Evolutionary conservation across 1,140 invertebrate genomes (phyloP).

Genomic region (Dendrolimus kikuchii): DNA sequence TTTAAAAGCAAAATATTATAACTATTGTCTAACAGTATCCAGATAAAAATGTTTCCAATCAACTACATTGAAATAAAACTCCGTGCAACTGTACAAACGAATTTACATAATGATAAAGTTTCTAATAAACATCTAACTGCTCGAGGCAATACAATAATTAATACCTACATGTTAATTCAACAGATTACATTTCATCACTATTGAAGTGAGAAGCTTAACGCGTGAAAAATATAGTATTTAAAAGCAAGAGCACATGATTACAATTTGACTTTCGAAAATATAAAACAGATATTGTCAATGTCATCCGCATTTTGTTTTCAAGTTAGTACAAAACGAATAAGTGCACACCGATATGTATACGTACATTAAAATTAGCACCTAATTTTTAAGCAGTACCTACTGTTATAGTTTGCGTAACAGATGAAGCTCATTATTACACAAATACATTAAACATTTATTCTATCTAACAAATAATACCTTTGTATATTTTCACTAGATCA

Average conservation of each 20-base stretch:
- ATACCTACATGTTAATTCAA: slow-evolving; percentile 16
- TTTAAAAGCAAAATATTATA: slow-evolving; percentile 51
- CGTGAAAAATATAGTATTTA: slow-evolving; percentile 12
- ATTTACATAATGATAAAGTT: slow-evolving; percentile 28
- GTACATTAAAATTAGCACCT: slow-evolving; percentile 57
- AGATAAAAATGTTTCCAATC: slow-evolving; percentile 32
- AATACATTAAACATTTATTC: slow-evolving; percentile 53
- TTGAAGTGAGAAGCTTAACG: slow-evolving; percentile 11
- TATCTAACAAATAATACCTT: slow-evolving; percentile 40
- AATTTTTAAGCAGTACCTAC: slow-evolving; percentile 60
- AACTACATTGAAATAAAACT: slow-evolving; percentile 35
- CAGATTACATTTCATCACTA: slow-evolving; percentile 7
- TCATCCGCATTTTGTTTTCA: slow-evolving; percentile 54
- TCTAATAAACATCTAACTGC: slow-evolving; percentile 21
- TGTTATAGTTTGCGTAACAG: slow-evolving; percentile 24
- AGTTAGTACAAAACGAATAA: slow-evolving; percentile 46
- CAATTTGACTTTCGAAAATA: slow-evolving; percentile 17
- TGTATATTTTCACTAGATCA: slow-evolving; percentile 18
- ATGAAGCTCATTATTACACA: slow-evolving; percentile 35
- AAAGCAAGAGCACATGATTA: slow-evolving; percentile 12
- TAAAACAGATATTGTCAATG: slow-evolving; percentile 61
- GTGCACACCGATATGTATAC: slow-evolving; percentile 58
- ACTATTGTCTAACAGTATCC: slow-evolving; percentile 45
- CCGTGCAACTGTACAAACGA: slow-evolving; percentile 51
- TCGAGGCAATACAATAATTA: slow-evolving; percentile 18